Conservation (phyloP, 1,140 invertebrate species). For the Brachionus paranguensis region DNA sequence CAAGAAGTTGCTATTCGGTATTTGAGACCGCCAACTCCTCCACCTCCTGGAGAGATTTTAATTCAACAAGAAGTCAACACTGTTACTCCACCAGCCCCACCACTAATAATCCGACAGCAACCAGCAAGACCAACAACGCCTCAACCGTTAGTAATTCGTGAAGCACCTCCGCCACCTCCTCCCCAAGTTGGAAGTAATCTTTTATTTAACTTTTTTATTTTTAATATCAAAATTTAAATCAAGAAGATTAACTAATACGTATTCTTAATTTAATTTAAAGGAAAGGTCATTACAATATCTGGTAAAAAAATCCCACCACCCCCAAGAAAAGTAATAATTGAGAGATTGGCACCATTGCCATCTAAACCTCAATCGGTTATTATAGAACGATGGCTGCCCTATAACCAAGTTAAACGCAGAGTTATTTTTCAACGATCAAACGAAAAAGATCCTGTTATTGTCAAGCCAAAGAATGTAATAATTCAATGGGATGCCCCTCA, state of each 20-base stretch:
- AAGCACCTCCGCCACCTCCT: conserved; percentile 38
- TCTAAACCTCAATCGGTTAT: conserved; percentile 38
- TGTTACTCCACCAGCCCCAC: conserved; percentile 31
- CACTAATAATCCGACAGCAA: conserved; percentile 26
- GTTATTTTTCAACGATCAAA: conserved; percentile 22
- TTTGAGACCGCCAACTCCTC: conserved; percentile 40
- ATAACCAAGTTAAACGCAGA: conserved; percentile 25
- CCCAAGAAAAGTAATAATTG: conserved; percentile 39
- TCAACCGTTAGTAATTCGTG: conserved; percentile 30
- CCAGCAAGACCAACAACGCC: conserved; percentile 35
- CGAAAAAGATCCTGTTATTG: not conserved
- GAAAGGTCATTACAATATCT: conserved; percentile 35
- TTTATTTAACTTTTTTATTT: not conserved
- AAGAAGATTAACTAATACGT: not conserved
- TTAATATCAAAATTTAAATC: not conserved
- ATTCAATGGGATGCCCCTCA: conserved; percentile 30
- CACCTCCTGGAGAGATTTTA: conserved; percentile 37
- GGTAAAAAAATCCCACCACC: conserved; percentile 35
- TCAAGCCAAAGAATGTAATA: conserved; percentile 22
- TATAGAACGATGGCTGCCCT: conserved; percentile 40
- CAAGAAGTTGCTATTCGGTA: conserved; percentile 39
- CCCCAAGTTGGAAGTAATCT: conserved; percentile 14
- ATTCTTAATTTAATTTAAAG: not conserved
- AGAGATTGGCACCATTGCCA: conserved; percentile 37
- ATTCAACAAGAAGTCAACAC: conserved; percentile 15